Evolutionary conservation across 2,888 invertebrate species (phyloP).

Genomic region (Eupithecia centaureata): DNA sequence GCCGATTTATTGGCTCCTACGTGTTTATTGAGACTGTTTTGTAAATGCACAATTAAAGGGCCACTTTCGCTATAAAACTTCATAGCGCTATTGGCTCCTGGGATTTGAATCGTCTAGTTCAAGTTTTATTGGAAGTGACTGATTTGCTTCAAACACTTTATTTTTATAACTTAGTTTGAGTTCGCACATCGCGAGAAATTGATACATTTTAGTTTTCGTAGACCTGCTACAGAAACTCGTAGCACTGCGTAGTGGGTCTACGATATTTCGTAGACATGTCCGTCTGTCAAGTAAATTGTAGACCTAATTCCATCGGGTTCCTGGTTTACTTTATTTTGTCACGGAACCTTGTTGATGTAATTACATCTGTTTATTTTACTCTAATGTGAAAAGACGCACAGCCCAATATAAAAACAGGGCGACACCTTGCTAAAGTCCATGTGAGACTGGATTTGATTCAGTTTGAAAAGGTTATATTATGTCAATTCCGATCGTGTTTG

Average conservation of each 20-base stretch:
- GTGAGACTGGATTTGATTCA: neutral
- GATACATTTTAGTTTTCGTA: neutral
- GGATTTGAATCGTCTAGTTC: slow-evolving; percentile 20
- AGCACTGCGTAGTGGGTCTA: neutral
- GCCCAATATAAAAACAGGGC: too few relatives aligned
- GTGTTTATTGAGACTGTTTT: slow-evolving; percentile 53
- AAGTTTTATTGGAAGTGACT: neutral
- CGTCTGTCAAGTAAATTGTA: too few relatives aligned
- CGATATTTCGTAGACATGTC: neutral
- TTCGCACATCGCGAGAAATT: neutral
- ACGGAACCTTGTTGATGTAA: neutral
- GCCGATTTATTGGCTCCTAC: slow-evolving; percentile 52
- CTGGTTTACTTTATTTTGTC: too few relatives aligned
- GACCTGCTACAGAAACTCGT: slow-evolving; percentile 11
- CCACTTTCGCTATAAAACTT: slow-evolving; percentile 33
- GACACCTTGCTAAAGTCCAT: neutral
- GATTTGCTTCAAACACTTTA: neutral
- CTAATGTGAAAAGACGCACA: too few relatives aligned
- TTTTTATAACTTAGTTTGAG: neutral
- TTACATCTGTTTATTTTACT: too few relatives aligned
- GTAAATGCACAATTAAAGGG: slow-evolving; percentile 48
- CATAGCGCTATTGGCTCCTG: slow-evolving; percentile 31
- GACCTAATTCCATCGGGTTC: too few relatives aligned
- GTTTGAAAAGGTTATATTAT: neutral
- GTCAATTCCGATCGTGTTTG: neutral